Evolutionary conservation across 2,888 invertebrate genomes (phyloP), one percentile per base, ranked within the genome.

Genomic region (Mythimna impura): DNA sequence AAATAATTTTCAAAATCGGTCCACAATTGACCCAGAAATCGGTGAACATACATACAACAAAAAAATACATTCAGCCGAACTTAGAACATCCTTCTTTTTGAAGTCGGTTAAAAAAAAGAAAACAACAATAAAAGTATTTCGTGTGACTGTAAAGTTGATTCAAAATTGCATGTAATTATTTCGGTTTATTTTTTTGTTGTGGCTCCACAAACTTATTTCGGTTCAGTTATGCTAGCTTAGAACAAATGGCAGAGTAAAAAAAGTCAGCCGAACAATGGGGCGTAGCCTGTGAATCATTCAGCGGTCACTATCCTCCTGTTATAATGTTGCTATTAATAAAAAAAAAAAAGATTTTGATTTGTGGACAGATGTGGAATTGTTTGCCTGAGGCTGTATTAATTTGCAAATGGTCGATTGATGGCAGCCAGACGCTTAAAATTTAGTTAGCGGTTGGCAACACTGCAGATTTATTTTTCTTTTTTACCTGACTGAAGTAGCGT

Each of bases 211-310:
- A 47, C 17, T 86, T 83, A 85, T 82, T 77, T 73, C 67, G 66
- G 57, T 78, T 78, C 72, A 77, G 64, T 73, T 62, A 66, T 63
- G 66, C 58, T 66, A 70, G 67, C 58, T 71, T 81, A 76, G 66
- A 78, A 67, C 73, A 66, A 78, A 71, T 34, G 70, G 34, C 36
- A 34, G 20, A 43, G 55, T 71, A 70, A 84, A 81, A 85, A 85
- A 81, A 64, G 34, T 36, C 36, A 54, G 62, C 76, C 65, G 74
- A 66, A 84, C 71, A 76, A 80, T 83, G 78, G 82, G 81, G 86
- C 81, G 86, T 85, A 69, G 70, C 72, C 76, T 78, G 79, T 89
- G 89, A 89, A 84, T 89, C 87, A 87, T 86, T 76, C 71, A 72
- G 69, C 82, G 88, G 87, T 87, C 85, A 87, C 78, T 86, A 84